Conservation (phyloP, 2,888 invertebrate species). For the Pristionchus fissidentatus region DNA sequence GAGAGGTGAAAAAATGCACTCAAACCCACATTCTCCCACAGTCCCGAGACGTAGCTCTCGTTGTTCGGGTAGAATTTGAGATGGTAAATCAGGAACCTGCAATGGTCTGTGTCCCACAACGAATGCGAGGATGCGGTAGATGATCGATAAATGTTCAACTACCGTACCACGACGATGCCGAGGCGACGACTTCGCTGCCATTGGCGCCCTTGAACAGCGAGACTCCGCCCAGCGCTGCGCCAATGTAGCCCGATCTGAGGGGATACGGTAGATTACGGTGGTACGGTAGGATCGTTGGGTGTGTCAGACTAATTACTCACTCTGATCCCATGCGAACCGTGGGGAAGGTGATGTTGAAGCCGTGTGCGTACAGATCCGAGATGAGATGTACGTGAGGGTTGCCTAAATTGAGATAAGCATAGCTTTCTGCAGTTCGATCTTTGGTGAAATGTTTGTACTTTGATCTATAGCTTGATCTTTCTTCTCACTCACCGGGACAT, state of each 20-base stretch:
- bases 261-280: neutral
- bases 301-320: slow-evolving; percentile 56
- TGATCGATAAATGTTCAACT: neutral
- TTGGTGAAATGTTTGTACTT: too few species aligned
- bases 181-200: slow-evolving; percentile 57
- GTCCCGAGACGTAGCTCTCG: slow-evolving; percentile 72
- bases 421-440: neutral
- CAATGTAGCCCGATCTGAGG: slow-evolving; percentile 72
- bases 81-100: slow-evolving; percentile 73
- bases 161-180: slow-evolving; percentile 29
- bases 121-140: slow-evolving; percentile 61
- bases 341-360: slow-evolving; percentile 74
- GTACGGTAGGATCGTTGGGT: neutral
- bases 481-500: slow-evolving; percentile 29
- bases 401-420: slow-evolving; percentile 55
- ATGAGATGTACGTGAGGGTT: slow-evolving; percentile 72
- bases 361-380: slow-evolving; percentile 70
- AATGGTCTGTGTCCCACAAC: neutral
- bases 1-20: neutral
- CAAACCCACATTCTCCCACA: slow-evolving; percentile 71
- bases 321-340: slow-evolving; percentile 71
- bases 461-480: neutral
- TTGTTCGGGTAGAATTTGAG: slow-evolving; percentile 73
- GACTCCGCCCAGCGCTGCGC: slow-evolving; percentile 73
- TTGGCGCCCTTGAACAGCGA: slow-evolving; percentile 65